phyloP scores from a whole-genome alignment of 1,140 invertebrate genomes.

The Heliconius hermathena region DNA sequence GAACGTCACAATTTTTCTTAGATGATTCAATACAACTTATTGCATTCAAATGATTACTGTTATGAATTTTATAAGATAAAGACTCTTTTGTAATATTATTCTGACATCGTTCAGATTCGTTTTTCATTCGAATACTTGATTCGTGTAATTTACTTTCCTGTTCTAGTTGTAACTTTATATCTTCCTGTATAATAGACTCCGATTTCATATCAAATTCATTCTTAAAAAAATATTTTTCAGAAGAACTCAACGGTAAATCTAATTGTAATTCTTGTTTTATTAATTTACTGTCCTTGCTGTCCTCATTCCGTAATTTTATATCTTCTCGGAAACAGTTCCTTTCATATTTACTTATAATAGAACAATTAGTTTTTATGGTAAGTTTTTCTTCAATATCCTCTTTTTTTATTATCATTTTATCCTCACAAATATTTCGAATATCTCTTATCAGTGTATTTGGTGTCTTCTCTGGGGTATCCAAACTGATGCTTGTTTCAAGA shows the following conservation, averaged over 20 bases:
- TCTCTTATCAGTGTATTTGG: slow-evolving; percentile 28
- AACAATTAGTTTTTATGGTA: slow-evolving; percentile 32
- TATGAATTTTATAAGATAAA: slow-evolving; percentile 49
- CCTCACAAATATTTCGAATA: slow-evolving; percentile 28
- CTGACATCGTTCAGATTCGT: slow-evolving; percentile 48
- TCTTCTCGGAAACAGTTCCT: slow-evolving; percentile 34
- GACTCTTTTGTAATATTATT: slow-evolving; percentile 58
- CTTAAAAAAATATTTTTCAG: slow-evolving; percentile 39
- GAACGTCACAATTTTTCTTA: slow-evolving; percentile 49
- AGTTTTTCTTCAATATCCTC: slow-evolving; percentile 34
- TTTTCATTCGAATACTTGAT: slow-evolving; percentile 44
- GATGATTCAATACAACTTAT: slow-evolving; percentile 52
- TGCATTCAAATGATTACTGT: slow-evolving; percentile 53
- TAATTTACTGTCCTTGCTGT: slow-evolving; percentile 26
- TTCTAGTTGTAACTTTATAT: slow-evolving; percentile 46
- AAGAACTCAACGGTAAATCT: slow-evolving; percentile 26
- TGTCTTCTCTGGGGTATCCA: slow-evolving; percentile 1
- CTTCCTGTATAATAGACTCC: slow-evolving; percentile 48
- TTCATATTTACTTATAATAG: slow-evolving; percentile 34
- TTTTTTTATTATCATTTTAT: slow-evolving; percentile 34
- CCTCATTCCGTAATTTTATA: slow-evolving; percentile 31
- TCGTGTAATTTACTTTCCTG: slow-evolving; percentile 52
- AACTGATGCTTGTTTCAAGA: neutral
- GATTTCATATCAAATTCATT: slow-evolving; percentile 45
- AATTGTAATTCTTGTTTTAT: slow-evolving; percentile 38